Evolutionary conservation across 2,888 invertebrate species (phyloP).

Genomic region (Erannis defoliaria): DNA sequence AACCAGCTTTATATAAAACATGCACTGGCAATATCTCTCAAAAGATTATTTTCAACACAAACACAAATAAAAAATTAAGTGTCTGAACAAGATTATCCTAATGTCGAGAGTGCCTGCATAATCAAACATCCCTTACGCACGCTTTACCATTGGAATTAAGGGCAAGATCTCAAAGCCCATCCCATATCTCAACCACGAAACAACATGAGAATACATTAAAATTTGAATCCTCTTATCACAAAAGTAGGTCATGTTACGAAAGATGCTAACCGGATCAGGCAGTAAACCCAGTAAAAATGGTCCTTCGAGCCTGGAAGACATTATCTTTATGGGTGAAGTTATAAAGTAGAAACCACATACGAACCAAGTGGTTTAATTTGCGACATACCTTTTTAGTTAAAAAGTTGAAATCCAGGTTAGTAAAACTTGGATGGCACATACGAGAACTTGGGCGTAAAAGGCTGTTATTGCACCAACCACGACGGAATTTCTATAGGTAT

Average conservation of each 20-base stretch:
- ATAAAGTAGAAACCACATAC: too few species aligned
- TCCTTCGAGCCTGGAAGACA: conserved; percentile 1
- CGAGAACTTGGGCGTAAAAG: too few species aligned
- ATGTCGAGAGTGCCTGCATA: conserved; percentile 4
- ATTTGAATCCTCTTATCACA: conserved; percentile 23
- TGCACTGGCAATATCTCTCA: neutral
- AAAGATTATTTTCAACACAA: neutral
- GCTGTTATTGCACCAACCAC: too few species aligned
- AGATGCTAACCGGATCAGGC: neutral
- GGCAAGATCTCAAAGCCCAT: conserved; percentile 24
- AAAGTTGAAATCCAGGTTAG: too few species aligned
- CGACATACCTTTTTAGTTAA: too few species aligned
- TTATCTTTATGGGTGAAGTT: neutral
- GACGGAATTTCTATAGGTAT: too few species aligned
- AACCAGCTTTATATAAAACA: neutral
- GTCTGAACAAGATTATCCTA: neutral
- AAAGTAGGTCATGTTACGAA: conserved; percentile 22
- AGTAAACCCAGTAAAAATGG: neutral
- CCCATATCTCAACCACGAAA: conserved; percentile 36
- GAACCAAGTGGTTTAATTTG: neutral
- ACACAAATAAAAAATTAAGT: neutral
- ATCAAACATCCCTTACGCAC: conserved; percentile 8
- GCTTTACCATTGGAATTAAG: conserved; percentile 24
- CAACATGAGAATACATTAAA: conserved; percentile 38
- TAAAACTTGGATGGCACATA: too few species aligned